Base-by-base conservation (phyloP, 2,888 invertebrate species). In the Drosophila suboccidentalis region DNA sequence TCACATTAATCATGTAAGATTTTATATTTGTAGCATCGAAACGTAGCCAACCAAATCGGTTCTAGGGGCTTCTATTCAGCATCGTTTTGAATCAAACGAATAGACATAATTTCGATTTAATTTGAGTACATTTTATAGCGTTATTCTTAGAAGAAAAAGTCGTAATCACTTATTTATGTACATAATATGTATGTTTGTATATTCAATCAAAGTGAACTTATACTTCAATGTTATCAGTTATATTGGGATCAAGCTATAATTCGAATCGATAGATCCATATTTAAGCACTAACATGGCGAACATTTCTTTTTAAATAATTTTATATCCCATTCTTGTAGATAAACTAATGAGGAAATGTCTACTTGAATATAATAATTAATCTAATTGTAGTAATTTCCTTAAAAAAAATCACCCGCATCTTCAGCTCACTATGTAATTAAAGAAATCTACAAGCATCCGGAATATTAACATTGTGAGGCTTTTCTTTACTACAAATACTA, bases 151-250 rank as follows among this genome's bases (percentile, higher is more conserved):
- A 32, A 17, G 29, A 29, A 17, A 29, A 15, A 34, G 1, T 1
- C 0, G 3, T 6, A 29, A 41, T 39, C 15, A 54, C n/a, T 54
- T 29, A 29, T 41, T 26, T 13, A 15, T 41, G 26, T 29, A 17
- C 8, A 26, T 17, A 17, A 2, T 10, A 50, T 38, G n/a, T 6
- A 19, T n/a, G 6, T 26, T 13, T n/a, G 6, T 26, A 6, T 11
- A 1, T 41, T 26, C 8, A 54, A 54, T 38, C 26, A 15, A 26
- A 53, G 11, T 26, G 6, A 53, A 39, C 51, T 26, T 26, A 26
- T 15, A 38, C 3, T 38, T 26, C 1, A 54, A 44, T 41, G 54
- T 54, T 41, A 54, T 54, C 54, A 54, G 41, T 29, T 22, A 3
- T 3, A 8, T 6, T 22, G 19, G 4, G 1, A 11, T 17, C 17